Conservation (phyloP, 1,140 invertebrate species). For the Drosophila kurseongensis region DNA sequence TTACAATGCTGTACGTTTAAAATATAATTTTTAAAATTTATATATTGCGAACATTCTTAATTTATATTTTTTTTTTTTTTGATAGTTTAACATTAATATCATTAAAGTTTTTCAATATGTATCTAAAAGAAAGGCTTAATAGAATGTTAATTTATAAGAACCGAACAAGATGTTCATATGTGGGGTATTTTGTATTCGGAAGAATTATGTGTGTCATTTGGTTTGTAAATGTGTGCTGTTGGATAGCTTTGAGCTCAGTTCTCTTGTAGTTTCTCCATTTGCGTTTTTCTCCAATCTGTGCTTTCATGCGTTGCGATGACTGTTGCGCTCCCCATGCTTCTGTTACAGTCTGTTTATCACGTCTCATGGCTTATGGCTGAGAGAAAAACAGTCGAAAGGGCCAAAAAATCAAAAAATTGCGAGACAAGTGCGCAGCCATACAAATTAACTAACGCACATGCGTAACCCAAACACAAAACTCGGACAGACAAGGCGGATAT, state of each 20-base stretch:
- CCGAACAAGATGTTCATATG: too few relatives aligned
- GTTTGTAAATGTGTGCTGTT: constrained; percentile 5
- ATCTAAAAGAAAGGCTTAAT: too few relatives aligned
- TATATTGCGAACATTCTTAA: too few relatives aligned
- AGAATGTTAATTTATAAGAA: too few relatives aligned
- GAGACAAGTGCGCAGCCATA: constrained; percentile 40
- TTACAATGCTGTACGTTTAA: too few relatives aligned
- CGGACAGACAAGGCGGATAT: constrained; percentile 3
- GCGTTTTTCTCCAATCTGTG: constrained; percentile 36
- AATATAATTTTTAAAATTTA: too few relatives aligned
- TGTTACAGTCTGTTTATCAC: constrained; percentile 51
- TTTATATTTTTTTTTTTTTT: too few relatives aligned
- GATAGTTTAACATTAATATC: too few relatives aligned
- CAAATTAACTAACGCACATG: constrained; percentile 81
- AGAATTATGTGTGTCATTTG: not conserved
- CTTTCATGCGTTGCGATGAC: constrained; percentile 53
- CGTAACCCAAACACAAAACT: constrained; percentile 55
- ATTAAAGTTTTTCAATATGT: too few relatives aligned
- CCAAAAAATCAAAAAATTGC: not conserved
- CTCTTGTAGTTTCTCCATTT: constrained; percentile 33
- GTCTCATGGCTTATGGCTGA: constrained; percentile 30
- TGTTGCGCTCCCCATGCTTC: not conserved
- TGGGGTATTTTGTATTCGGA: not conserved
- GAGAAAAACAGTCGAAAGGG: constrained; percentile 33
- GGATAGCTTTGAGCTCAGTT: constrained; percentile 21